These are phyloP conservation scores for Brenthis daphne DNA, from an alignment of 2,888 invertebrate genomes.

Conservation along the genomic window DNA sequence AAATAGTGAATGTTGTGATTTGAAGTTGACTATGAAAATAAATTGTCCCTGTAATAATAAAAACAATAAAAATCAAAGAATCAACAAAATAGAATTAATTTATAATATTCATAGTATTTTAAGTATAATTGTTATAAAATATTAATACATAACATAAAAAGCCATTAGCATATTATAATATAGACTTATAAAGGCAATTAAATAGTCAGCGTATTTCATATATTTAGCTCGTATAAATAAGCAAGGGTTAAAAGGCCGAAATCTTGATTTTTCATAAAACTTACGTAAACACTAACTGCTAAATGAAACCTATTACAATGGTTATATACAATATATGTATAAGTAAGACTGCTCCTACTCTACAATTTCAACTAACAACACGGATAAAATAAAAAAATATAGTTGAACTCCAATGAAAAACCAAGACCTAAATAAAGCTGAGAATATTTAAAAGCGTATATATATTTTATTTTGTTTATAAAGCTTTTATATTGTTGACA, in stretches of 20 bases:
- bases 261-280: constrained; percentile 37
- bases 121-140: not conserved
- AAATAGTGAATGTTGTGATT: not conserved
- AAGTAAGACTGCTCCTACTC: no score
- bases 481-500: constrained; percentile 27
- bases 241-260: constrained; percentile 17
- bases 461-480: not conserved
- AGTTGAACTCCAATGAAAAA: constrained; percentile 32
- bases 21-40: not conserved
- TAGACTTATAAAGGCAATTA: constrained; percentile 4
- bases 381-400: not conserved
- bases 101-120: not conserved
- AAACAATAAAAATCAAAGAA: not conserved
- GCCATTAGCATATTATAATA: constrained; percentile 26
- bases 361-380: not conserved
- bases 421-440: constrained; percentile 29
- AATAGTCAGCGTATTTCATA: not conserved
- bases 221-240: not conserved
- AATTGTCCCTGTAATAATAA: not conserved
- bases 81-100: not conserved
- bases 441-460: constrained; percentile 28
- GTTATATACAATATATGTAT: not conserved
- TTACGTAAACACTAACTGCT: not conserved
- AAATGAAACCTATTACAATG: not conserved
- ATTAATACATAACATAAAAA: constrained; percentile 9